A percentile compares a stretch with the other conserved stretches of the same genome.
These are phyloP conservation scores for Drosophila busckii DNA, from an alignment of 1,140 invertebrate species.

Conservation along the genomic window DNA sequence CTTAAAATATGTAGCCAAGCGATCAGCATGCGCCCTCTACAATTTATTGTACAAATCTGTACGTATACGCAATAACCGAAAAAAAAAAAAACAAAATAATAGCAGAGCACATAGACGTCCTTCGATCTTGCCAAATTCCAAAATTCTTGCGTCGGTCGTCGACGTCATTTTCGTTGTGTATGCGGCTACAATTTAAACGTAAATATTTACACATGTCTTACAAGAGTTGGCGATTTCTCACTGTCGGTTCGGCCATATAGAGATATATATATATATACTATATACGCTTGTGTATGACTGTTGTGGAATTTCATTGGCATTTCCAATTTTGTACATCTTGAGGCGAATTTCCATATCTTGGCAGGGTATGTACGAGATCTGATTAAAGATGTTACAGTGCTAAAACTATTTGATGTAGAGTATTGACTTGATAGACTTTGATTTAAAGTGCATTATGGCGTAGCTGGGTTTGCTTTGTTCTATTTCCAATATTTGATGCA, in stretches of 20 bases:
- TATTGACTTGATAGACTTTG: too few relatives aligned
- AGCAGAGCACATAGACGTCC: conserved; percentile 59
- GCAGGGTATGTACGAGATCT: too few relatives aligned
- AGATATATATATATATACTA: background rate
- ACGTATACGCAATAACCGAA: conserved; percentile 12
- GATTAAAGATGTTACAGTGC: too few relatives aligned
- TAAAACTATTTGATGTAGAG: too few relatives aligned
- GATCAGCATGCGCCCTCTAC: too few relatives aligned
- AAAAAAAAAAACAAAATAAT: conserved; percentile 21
- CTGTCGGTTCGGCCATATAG: conserved; percentile 39
- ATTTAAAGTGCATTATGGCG: too few relatives aligned
- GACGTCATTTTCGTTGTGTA: conserved; percentile 47
- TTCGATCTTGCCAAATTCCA: conserved; percentile 72
- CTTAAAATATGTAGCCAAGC: too few relatives aligned
- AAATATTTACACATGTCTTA: conserved; percentile 75
- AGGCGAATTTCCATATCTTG: too few relatives aligned
- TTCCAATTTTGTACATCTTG: conserved; percentile 53
- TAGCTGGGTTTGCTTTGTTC: background rate
- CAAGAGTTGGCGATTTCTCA: conserved; percentile 62
- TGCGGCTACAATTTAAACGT: conserved; percentile 37
- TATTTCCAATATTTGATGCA: background rate
- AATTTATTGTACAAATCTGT: too few relatives aligned
- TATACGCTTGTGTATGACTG: conserved; percentile 30
- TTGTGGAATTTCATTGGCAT: conserved; percentile 73
- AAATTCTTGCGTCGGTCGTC: conserved; percentile 74